Percentiles rank a stretch among this genome's conserved stretches.
Conservation (phyloP, 1,140 invertebrate genomes). For the Apis florea region DNA sequence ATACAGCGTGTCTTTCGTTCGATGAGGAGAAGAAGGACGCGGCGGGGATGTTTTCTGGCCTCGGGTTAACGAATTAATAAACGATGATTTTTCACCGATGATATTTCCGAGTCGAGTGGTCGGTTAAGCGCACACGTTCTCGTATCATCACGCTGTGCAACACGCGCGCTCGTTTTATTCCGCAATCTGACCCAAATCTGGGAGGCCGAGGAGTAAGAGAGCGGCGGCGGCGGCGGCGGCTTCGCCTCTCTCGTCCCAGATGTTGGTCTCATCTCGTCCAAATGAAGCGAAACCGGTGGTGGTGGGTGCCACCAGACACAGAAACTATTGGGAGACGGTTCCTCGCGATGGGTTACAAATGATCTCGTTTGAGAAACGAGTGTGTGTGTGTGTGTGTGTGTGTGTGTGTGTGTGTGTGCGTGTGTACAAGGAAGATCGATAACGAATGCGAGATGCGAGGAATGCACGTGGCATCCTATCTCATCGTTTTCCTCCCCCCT, state of each 20-base stretch:
- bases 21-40: no score
- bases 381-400: background rate
- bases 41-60: slow-evolving; percentile 53
- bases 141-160: background rate
- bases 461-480: slow-evolving; percentile 20
- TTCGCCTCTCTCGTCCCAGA: slow-evolving; percentile 61
- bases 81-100: slow-evolving; percentile 40
- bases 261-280: slow-evolving; percentile 71
- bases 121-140: slow-evolving; percentile 3
- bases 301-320: slow-evolving; percentile 44
- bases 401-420: background rate
- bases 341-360: slow-evolving; percentile 19
- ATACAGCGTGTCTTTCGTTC: no score
- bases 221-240: slow-evolving; percentile 43
- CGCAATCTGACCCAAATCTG: slow-evolving; percentile 76
- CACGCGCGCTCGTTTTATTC: slow-evolving; percentile 43
- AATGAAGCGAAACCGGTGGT: slow-evolving; percentile 69
- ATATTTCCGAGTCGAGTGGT: background rate
- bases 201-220: slow-evolving; percentile 28
- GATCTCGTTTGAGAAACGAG: slow-evolving; percentile 29
- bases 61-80: slow-evolving; percentile 32
- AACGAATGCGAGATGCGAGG: slow-evolving; percentile 28
- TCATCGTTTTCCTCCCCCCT: background rate
- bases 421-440: slow-evolving; percentile 26
- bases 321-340: slow-evolving; percentile 44